Base-by-base conservation (phyloP, 2,797 vertebrate genomes). In the Cercopithecus diana region DNA sequence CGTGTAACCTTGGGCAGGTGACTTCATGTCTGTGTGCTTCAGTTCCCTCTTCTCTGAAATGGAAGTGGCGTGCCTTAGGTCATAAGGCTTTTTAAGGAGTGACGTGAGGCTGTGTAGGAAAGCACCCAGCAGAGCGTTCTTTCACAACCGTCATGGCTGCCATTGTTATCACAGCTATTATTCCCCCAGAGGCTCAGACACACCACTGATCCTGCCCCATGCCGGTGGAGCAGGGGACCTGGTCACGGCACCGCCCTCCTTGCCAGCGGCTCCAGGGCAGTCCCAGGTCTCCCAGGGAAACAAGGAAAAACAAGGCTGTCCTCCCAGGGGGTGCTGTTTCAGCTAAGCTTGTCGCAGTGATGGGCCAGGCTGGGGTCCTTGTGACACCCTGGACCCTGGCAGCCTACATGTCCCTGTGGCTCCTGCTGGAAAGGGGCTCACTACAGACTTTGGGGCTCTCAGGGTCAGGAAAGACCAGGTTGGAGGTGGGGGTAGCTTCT, bases 401-500 rank as follows among this genome's bases (percentile, higher is more conserved):
- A 73, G 15, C 82, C 15, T 22, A 12, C 43, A 3, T 0, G 1
- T 64, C 48, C 19, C 13, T 30, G 28, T 28, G 2, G 17, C 82
- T 90, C 26, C 79, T 75, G 45, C 50, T 76, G 11, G 33, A 72
- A 24, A 81, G 57, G n/a, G 4, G 41, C 36, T 73, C 4, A 5
- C 52, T 6, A 4, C 6, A 50, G 58, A 72, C 39, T 15, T 15
- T 6, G 8, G 33, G 33, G 22, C 57, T 87, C 28, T 9, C 15
- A 10, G 55, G 6, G 45, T 57, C 36, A 36, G 30, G 80, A 67
- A 26, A 85, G 72, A 72, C 26, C 1, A n/a, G 50, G 58, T 55
- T 0, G 0, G 9, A 3, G 22, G 22, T 0, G 10, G 43, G 28
- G 41, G 14, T 2, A 0, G 17, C 77, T 7, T 36, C 73, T 14